A percentile compares a stretch with the other conserved stretches of the same genome.
phyloP scores from a whole-genome alignment of 2,888 invertebrate genomes.

The Macaria liturata region DNA sequence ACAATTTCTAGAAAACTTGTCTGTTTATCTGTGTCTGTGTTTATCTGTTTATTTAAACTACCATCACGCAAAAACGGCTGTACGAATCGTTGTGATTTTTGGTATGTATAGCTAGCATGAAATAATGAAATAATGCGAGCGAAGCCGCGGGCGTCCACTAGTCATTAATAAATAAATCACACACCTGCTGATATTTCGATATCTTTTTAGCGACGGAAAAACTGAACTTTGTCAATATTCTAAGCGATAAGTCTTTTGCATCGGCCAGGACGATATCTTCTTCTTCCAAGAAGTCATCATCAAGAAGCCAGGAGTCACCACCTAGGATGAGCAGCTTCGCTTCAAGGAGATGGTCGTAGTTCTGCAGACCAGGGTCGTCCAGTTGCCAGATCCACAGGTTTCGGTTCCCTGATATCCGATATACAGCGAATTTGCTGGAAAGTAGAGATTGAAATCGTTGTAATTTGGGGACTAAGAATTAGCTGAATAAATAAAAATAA shows the following conservation, averaged over 20 bases:
- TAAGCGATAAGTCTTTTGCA: constrained; percentile 8
- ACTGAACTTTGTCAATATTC: constrained; percentile 30
- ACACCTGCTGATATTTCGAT: constrained; percentile 14
- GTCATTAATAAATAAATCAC: too few species aligned
- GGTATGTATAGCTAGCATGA: too few species aligned
- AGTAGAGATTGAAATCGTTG: too few species aligned
- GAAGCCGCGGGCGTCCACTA: too few species aligned
- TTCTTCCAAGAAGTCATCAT: constrained; percentile 8
- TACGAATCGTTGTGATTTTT: too few species aligned
- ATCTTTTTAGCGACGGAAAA: constrained; percentile 7
- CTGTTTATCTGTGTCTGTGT: too few species aligned
- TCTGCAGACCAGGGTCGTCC: constrained; percentile 44
- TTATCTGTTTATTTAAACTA: too few species aligned
- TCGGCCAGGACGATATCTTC: constrained; percentile 7
- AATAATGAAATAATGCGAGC: too few species aligned
- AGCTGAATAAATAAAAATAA: too few species aligned
- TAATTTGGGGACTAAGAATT: too few species aligned
- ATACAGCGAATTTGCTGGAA: constrained; percentile 57
- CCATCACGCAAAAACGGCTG: too few species aligned
- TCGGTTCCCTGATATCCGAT: constrained; percentile 61
- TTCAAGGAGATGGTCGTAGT: constrained; percentile 8
- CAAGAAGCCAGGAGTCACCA: constrained; percentile 5
- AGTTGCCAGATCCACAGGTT: constrained; percentile 48
- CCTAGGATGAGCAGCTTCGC: constrained; percentile 4
- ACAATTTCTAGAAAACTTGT: too few species aligned